phyloP scores from a whole-genome alignment of 2,797 vertebrate species.

The Lagorchestes hirsutus region DNA sequence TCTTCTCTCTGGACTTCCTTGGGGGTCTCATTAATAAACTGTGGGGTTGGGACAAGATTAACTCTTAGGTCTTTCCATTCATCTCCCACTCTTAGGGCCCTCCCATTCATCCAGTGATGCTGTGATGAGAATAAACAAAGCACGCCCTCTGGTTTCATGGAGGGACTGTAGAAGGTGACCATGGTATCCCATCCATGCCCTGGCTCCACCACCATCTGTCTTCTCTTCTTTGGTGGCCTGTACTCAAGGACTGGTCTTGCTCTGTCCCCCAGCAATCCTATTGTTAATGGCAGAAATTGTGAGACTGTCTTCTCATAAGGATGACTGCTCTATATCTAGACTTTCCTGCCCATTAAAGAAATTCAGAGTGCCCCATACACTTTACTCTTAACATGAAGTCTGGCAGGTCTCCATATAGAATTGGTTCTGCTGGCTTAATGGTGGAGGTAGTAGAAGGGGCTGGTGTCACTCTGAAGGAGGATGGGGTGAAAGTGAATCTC shows the following conservation, averaged over 20 bases:
- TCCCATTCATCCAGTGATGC: background rate
- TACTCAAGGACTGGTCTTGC: background rate
- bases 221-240: background rate
- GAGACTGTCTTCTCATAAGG: background rate
- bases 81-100: background rate
- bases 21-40: background rate
- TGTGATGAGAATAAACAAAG: background rate
- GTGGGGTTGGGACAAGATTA: background rate
- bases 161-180: background rate
- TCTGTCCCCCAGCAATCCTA: background rate
- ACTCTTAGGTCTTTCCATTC: background rate
- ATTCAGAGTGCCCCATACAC: background rate
- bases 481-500: background rate
- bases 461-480: background rate
- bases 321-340: background rate
- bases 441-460: background rate
- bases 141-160: background rate
- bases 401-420: background rate
- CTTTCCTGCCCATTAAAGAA: background rate
- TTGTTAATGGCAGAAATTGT: background rate
- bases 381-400: background rate
- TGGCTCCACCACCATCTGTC: background rate
- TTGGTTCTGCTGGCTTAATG: background rate
- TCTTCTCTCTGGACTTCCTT: background rate
- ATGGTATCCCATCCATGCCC: background rate